Evolutionary conservation across 2,113 vertebrate species (phyloP).

Genomic region (Tachysurus fulvidraco): DNA sequence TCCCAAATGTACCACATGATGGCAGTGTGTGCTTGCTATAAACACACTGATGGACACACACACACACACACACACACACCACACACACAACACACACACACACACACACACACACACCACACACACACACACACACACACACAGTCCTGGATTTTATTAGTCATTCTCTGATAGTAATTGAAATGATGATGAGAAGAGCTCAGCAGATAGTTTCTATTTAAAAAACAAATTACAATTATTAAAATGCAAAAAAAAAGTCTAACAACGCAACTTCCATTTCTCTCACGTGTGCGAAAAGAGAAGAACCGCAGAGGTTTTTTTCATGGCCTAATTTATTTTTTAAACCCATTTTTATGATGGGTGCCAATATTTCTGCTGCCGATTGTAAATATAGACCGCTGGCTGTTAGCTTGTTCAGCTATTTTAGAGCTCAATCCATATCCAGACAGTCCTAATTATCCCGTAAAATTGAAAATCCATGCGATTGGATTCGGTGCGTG

Average conservation of each 20-base stretch:
- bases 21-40: background rate
- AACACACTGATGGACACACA: background rate
- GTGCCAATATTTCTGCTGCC: background rate
- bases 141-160: background rate
- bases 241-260: background rate
- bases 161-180: background rate
- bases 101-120: no score
- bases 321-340: background rate
- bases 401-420: background rate
- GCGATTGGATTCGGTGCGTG: background rate
- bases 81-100: no score
- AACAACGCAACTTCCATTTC: no score
- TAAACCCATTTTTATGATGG: background rate
- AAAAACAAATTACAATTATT: background rate
- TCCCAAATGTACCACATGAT: background rate
- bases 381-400: no score
- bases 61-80: slow-evolving; percentile 6
- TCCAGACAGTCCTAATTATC: background rate
- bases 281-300: no score
- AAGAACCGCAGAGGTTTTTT: background rate
- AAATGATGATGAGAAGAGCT: background rate
- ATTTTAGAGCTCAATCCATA: background rate
- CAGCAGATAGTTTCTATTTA: background rate
- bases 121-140: slow-evolving; percentile 2
- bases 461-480: background rate